phyloP scores from a whole-genome alignment of 2,888 invertebrate genomes.

The Agrotis exclamationis region DNA sequence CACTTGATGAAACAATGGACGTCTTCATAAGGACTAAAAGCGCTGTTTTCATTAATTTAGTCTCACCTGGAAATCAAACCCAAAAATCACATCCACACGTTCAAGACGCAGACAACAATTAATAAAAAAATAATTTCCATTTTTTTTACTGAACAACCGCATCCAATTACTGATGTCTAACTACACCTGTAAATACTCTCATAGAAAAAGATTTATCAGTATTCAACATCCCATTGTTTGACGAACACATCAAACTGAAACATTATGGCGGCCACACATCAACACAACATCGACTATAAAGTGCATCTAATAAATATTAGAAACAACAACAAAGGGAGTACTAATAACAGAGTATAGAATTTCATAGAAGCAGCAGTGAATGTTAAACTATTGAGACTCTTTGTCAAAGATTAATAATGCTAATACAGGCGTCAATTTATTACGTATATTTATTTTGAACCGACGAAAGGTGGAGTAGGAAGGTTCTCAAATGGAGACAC shows the following conservation, averaged over 20 bases:
- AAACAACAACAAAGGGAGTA: constrained; percentile 15
- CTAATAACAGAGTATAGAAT: too few species aligned
- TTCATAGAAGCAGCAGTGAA: too few species aligned
- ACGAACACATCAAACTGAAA: constrained; percentile 12
- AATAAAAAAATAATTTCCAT: too few species aligned
- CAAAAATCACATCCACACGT: neutral
- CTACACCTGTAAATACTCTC: neutral
- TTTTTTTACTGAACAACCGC: too few species aligned
- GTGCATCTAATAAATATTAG: constrained; percentile 42
- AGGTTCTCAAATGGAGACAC: too few species aligned
- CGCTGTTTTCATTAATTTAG: neutral
- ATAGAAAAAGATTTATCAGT: neutral
- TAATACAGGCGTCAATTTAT: too few species aligned
- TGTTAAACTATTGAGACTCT: too few species aligned
- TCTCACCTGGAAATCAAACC: neutral
- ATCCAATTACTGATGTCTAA: too few species aligned
- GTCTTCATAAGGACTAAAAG: too few species aligned
- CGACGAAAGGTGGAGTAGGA: too few species aligned
- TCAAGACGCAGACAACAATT: neutral
- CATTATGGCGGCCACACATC: constrained; percentile 26
- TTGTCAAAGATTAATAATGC: neutral
- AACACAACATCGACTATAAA: constrained; percentile 36
- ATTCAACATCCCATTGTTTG: constrained; percentile 3
- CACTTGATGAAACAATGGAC: too few species aligned
- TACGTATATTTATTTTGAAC: too few species aligned